Evolutionary conservation across 2,113 vertebrate species (phyloP).

Genomic region (Carassius carassius): DNA sequence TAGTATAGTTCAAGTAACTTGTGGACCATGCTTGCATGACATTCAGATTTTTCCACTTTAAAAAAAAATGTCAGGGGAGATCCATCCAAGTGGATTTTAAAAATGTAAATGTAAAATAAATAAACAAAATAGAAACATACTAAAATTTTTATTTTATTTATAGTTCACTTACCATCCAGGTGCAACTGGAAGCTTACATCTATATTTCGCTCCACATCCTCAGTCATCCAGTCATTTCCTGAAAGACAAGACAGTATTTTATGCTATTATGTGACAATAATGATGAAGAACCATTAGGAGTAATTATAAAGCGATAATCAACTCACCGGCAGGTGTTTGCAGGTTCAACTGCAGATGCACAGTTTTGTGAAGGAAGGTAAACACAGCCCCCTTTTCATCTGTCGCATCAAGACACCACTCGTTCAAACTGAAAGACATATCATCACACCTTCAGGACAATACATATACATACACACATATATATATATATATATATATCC

Average conservation of each 20-base stretch:
- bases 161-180: conserved; percentile 67
- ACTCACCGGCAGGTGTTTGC: conserved; percentile 62
- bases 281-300: not conserved
- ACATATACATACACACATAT: not conserved
- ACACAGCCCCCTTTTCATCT: conserved; percentile 51
- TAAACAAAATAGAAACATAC: not conserved
- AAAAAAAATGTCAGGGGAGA: not conserved
- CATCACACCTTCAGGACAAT: not conserved
- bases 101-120: not conserved
- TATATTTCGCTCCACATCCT: conserved; percentile 59
- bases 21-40: conserved; percentile 69
- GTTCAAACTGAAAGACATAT: conserved; percentile 64
- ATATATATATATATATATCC: not conserved
- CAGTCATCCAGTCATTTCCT: conserved; percentile 52
- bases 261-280: not conserved
- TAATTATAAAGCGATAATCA: not conserved
- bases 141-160: not conserved
- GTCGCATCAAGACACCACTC: conserved; percentile 69
- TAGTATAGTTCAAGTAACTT: conserved; percentile 65
- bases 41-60: conserved; percentile 63
- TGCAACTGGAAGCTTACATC: conserved; percentile 63
- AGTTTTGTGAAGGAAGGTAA: conserved; percentile 71
- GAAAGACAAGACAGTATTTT: conserved; percentile 22
- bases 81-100: too few relatives aligned
- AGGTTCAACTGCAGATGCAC: conserved; percentile 65